These are phyloP conservation scores for Bovichtus variegatus DNA, from an alignment of 2,797 vertebrate species.

Conservation along the genomic window DNA sequence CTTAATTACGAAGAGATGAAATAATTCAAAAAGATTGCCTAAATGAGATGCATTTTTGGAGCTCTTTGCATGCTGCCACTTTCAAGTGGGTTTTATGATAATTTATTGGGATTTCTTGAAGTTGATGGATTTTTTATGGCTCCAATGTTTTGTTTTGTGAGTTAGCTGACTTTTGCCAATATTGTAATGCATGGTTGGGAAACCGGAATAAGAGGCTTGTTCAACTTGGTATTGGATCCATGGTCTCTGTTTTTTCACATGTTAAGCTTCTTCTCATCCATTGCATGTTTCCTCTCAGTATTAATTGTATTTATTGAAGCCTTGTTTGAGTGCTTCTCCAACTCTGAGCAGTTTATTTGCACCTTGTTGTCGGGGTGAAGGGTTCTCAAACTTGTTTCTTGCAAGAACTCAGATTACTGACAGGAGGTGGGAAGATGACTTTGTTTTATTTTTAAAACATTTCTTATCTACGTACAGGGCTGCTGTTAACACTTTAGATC, in stretches of 20 bases:
- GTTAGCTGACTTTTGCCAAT: slow-evolving; percentile 30
- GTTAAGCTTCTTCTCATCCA: slow-evolving; percentile 15
- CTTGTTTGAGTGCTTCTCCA: slow-evolving; percentile 19
- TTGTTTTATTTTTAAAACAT: slow-evolving; percentile 27
- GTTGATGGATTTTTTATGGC: slow-evolving; percentile 43
- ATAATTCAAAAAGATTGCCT: slow-evolving; percentile 58
- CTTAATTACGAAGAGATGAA: slow-evolving; percentile 66
- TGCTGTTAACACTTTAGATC: slow-evolving; percentile 4
- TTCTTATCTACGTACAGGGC: not conserved
- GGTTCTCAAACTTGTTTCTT: slow-evolving; percentile 23
- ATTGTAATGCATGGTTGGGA: slow-evolving; percentile 17
- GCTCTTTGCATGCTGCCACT: slow-evolving; percentile 44
- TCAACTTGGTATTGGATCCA: slow-evolving; percentile 6
- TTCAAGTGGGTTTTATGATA: slow-evolving; percentile 56
- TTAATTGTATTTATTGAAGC: slow-evolving; percentile 38
- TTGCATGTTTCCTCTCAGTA: slow-evolving; percentile 27
- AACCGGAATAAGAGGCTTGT: slow-evolving; percentile 29
- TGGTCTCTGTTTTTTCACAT: not conserved
- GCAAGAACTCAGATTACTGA: slow-evolving; percentile 17
- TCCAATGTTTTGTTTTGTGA: slow-evolving; percentile 25
- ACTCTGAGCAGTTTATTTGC: slow-evolving; percentile 23
- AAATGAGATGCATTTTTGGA: slow-evolving; percentile 56
- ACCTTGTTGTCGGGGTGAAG: slow-evolving; percentile 20
- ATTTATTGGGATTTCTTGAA: slow-evolving; percentile 55
- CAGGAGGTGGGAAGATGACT: slow-evolving; percentile 16